Conservation (phyloP, 2,797 vertebrate species). For the Coendou prehensilis region DNA sequence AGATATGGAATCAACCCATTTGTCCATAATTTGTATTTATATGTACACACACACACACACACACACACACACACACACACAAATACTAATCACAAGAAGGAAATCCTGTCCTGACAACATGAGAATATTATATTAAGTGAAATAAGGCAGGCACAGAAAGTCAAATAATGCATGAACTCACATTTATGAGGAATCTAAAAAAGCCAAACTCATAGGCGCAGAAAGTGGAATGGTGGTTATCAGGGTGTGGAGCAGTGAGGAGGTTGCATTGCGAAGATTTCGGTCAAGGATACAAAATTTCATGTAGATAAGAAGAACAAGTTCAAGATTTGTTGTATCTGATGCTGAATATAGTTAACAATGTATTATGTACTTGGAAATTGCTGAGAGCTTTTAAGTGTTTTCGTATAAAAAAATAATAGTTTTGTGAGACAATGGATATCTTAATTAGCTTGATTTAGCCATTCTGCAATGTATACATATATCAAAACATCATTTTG, state of each 20-base stretch:
- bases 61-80: neutral
- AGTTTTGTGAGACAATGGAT: neutral
- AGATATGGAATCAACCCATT: neutral
- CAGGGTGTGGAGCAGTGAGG: neutral
- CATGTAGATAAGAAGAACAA: neutral
- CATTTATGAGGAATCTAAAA: neutral
- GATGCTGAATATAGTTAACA: neutral
- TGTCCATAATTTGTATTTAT: neutral
- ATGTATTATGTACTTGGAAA: neutral
- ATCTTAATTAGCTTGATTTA: neutral
- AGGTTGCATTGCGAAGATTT: too few species aligned
- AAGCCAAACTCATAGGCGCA: neutral
- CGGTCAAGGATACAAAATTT: neutral
- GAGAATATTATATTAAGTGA: neutral
- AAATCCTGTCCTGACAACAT: neutral
- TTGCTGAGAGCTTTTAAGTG: neutral
- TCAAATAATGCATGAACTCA: neutral
- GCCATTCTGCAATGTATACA: neutral
- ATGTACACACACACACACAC: neutral
- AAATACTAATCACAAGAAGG: neutral
- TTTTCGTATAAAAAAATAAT: neutral
- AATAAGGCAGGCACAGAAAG: neutral
- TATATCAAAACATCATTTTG: neutral
- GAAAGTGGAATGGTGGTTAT: neutral
- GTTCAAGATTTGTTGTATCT: neutral